Conservation (phyloP, 2,888 invertebrate genomes). For the Crocallis elinguaria region DNA sequence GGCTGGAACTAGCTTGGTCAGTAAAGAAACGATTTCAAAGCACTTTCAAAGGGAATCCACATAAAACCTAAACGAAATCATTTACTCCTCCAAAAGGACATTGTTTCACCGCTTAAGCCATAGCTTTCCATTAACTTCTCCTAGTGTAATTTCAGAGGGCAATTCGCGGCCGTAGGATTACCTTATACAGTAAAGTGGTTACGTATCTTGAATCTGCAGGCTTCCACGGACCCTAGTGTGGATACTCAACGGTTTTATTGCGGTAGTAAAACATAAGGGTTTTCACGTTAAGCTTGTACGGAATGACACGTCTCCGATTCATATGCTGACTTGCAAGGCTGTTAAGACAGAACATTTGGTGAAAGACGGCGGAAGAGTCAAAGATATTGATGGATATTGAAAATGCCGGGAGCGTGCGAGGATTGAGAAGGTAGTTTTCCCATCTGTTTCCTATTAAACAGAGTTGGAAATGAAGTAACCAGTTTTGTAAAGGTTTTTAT, state of each 20-base stretch:
- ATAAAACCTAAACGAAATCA: constrained; percentile 20
- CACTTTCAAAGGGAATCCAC: not conserved
- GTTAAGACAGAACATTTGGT: constrained; percentile 7
- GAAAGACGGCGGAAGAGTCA: not conserved
- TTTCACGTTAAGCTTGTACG: constrained; percentile 30
- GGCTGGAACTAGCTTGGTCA: not conserved
- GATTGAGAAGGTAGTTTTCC: too few relatives aligned
- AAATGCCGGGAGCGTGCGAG: too few relatives aligned
- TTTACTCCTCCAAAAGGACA: constrained; percentile 20
- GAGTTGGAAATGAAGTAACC: too few relatives aligned
- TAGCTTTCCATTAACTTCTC: constrained; percentile 38
- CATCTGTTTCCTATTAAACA: too few relatives aligned
- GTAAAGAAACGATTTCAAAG: not conserved
- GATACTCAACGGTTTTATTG: constrained; percentile 58
- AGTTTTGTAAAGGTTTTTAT: too few relatives aligned
- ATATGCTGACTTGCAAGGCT: constrained; percentile 26
- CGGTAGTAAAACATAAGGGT: constrained; percentile 56
- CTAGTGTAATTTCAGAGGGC: constrained; percentile 46
- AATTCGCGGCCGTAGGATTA: constrained; percentile 53
- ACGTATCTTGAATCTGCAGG: constrained; percentile 54
- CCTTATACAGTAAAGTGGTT: constrained; percentile 50
- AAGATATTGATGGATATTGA: not conserved
- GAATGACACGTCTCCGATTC: constrained; percentile 29
- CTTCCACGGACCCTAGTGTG: constrained; percentile 48
- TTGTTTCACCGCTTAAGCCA: constrained; percentile 30